These are phyloP conservation scores for Sardina pilchardus DNA, from an alignment of 2,113 vertebrate species.

Conservation along the genomic window DNA sequence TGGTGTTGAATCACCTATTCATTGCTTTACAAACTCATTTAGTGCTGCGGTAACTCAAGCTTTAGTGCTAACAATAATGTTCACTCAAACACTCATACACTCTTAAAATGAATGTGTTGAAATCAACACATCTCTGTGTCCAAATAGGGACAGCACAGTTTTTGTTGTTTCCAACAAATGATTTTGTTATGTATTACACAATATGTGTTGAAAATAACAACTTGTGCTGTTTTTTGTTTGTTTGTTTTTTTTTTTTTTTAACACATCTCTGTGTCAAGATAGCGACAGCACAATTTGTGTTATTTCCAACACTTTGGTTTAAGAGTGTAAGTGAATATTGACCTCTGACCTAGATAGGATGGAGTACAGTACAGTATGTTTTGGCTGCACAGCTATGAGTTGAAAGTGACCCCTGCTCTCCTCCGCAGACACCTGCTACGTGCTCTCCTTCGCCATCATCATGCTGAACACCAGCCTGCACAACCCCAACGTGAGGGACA, in stretches of 20 bases:
- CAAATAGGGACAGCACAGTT: no score
- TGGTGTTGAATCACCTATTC: not conserved
- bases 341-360: not conserved
- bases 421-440: conserved; percentile 90
- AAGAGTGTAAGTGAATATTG: no score
- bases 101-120: no score
- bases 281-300: no score
- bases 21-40: not conserved
- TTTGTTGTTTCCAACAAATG: no score
- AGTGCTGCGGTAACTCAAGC: not conserved
- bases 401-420: conserved; percentile 12
- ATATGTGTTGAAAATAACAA: no score
- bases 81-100: not conserved
- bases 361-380: not conserved
- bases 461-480: conserved; percentile 98
- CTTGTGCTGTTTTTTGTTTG: no score
- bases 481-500: conserved; percentile 96
- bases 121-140: no score
- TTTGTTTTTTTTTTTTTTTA: no score
- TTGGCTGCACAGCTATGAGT: not conserved
- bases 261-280: no score
- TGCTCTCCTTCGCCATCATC: conserved; percentile 95
- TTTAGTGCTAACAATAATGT: not conserved
- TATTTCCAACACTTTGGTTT: no score
- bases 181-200: no score